Evolutionary conservation across 1,140 invertebrate species (phyloP).

Genomic region (Cyrtorhinus lividipennis): DNA sequence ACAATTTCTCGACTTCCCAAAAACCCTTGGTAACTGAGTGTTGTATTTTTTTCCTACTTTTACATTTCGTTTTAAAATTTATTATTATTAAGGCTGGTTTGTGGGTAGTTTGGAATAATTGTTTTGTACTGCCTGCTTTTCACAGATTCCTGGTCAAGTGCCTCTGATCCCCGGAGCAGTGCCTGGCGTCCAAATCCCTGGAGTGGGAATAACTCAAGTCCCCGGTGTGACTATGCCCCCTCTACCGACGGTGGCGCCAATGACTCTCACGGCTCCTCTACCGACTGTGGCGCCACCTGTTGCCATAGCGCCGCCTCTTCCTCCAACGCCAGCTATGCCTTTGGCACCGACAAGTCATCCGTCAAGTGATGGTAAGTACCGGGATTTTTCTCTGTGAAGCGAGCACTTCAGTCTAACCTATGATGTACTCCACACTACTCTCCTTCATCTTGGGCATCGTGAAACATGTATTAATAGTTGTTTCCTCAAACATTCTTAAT

Average conservation of each 20-base stretch:
- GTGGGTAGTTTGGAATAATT: no score
- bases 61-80: no score
- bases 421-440: background rate
- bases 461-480: background rate
- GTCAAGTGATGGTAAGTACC: conserved; percentile 15
- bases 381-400: no score
- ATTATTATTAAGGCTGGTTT: no score
- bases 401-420: no score
- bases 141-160: conserved; percentile 3
- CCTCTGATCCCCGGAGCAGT: conserved; percentile 1
- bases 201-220: background rate
- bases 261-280: conserved; percentile 1
- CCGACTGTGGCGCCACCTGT: conserved; percentile 10
- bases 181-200: background rate
- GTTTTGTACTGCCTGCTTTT: conserved; percentile 8
- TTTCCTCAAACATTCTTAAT: no score
- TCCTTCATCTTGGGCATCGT: background rate
- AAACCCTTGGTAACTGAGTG: no score
- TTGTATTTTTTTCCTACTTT: no score
- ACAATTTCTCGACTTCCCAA: no score
- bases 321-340: background rate
- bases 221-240: background rate
- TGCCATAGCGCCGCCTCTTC: conserved; percentile 6
- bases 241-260: background rate
- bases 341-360: no score